Base-by-base conservation (phyloP, 35 echinoderm and acorn worm species). In the Nesometra sesokonis region DNA sequence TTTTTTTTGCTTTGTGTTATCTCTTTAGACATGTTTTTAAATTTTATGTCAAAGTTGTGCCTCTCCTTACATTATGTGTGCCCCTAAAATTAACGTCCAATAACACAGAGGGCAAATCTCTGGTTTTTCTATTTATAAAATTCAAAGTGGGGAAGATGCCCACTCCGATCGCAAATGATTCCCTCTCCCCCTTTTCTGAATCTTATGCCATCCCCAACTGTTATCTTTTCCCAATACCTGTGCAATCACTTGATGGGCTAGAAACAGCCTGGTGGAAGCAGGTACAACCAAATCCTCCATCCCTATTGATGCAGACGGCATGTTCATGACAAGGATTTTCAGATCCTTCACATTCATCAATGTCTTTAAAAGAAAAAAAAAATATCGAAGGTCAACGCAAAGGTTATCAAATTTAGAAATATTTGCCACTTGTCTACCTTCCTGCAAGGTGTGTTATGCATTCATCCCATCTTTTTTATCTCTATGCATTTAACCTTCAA, bases 261-360 rank as follows among this genome's bases (percentile, higher is more conserved):
- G 9, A 9, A 2, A 67, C 2, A 13, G 81, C 34, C n/a, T 38
- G 34, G 27, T 83, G 81, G 81, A 37, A 83, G 32, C 81, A 83
- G n/a, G 81, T 83, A 83, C 81, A 83, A 11, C 34, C 37, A 83
- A 83, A 83, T 13, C 81, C 81, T 13, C 81, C 81, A 83, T 83
- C 81, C 13, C 34, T 39, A 30, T 83, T 83, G 17, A 38, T 39
- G 23, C 81, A 83, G 2, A 30, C n/a, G 27, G 81, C 81, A 83
- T 83, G 81, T 23, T 37, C 34, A 39, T 83, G 81, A 37, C 81
- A 83, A 34, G 81, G 81, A 83, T 39, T 83, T 17, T 1, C 17
- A 30, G 32, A 13, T 35, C 33, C 1, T 19, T 5, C 52, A 83
- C 81, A 83, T 39, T 83, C 81, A 83, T 83, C 27, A 37, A 83